phyloP scores from a whole-genome alignment of 2,797 vertebrate genomes.

The Euphonia xanthogaster region DNA sequence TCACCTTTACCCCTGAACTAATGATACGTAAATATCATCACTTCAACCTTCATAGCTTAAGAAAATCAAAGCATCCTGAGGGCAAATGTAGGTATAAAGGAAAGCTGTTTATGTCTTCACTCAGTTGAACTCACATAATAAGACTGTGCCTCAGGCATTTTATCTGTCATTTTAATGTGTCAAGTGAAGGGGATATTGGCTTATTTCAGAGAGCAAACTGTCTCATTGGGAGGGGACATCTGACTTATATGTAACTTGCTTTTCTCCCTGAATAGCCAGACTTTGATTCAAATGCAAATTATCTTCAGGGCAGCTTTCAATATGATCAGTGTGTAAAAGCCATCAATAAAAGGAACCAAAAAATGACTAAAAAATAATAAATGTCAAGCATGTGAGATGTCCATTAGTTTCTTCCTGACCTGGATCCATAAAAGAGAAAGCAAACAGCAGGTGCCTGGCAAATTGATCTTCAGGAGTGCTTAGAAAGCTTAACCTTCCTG shows the following conservation, averaged over 20 bases:
- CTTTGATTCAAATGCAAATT: conserved; percentile 45
- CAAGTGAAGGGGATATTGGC: background rate
- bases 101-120: conserved; percentile 2
- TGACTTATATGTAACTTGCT: conserved; percentile 34
- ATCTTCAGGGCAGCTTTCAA: conserved; percentile 45
- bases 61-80: background rate
- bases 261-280: conserved; percentile 14
- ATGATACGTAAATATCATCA: background rate
- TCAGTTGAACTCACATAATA: background rate
- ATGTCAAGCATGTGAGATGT: background rate
- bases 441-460: conserved; percentile 45
- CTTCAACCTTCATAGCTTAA: background rate
- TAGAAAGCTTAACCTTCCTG: conserved; percentile 9
- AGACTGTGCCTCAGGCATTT: background rate
- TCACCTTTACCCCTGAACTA: background rate
- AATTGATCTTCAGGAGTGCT: conserved; percentile 22
- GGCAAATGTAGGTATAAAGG: background rate
- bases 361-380: conserved; percentile 58
- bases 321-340: background rate
- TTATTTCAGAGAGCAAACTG: conserved; percentile 4
- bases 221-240: background rate
- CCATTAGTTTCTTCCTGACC: conserved; percentile 12
- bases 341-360: conserved; percentile 13
- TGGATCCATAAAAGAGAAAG: conserved; percentile 44
- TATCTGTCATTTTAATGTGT: conserved; percentile 45